Evolutionary conservation across 2,888 invertebrate species (phyloP), one percentile per base, ranked within the genome.

Genomic region (Ochropleura plecta): DNA sequence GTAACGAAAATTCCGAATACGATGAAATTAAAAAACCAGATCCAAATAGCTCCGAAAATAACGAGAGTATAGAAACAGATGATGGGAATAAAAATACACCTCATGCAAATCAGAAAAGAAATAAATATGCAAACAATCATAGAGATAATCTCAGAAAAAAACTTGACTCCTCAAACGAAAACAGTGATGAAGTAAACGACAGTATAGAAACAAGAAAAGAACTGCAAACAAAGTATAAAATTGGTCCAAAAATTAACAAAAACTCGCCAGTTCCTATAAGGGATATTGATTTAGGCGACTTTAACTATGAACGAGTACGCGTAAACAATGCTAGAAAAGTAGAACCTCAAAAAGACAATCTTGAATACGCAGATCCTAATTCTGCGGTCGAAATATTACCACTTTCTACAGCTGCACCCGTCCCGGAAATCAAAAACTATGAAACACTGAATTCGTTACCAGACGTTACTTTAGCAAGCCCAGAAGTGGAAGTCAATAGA

Each of bases 241-340:
- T 46, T n/a, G 44, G 66, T 63, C 46, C 55, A 65, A 60, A 48
- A 64, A 73, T 46, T 66, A 16, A 70, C 3, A 44, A 81, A 74
- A 88, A 51, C 9, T 76, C 83, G 20, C 85, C 89, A 14, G 74
- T 73, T 48, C 83, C 81, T 62, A 88, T 92, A 78, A 91, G 92
- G 87, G 92, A 94, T 62, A 91, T 92, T 51, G 93, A 94, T 79
- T 88, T 92, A 80, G 90, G 84, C 68, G 92, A 94, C 81, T 93
- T 93, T 76, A 93, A 92, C 78, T 91, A 92, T 81, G 93, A 93
- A 89, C 91, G 86, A 86, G 88, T 93, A 83, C 86, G 92, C 70
- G 71, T 92, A 30, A 91, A 92, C 81, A 88, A 91, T 70, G 88
- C 92, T 73, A 92, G 92, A 49, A 79, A 92, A 85, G 86, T 92